Base-by-base conservation (phyloP, 35 echinoderm and acorn worm species). In the Diadema setosum region DNA sequence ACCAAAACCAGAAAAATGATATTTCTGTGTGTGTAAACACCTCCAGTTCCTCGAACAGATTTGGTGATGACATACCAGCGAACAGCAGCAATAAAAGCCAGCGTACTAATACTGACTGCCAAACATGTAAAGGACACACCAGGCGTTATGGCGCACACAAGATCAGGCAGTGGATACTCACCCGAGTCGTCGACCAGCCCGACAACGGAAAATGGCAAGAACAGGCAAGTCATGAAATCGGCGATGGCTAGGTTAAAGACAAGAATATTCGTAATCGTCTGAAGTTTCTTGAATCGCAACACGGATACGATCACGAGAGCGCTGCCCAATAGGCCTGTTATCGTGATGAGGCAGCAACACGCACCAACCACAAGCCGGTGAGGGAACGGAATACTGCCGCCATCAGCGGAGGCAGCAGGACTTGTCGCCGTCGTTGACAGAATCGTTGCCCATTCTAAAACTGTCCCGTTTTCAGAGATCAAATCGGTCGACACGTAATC, bases 201-300 rank as follows among this genome's bases (percentile, higher is more conserved):
- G 4, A 70, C 84, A 3, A 70, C 30, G 5, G 81, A 41, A 46
- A 87, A 81, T 16, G 85, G 85, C 12, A 81, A n/a, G 16, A 63
- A 3, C 4, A 67, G 26, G 37, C 85, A 83, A 15, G 85, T 70
- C 21, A 88, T 21, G 3, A 83, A 40, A 81, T 93, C 91, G 16
- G 91, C 76, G 5, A 87, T 0, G 15, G 91, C 91, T 0, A 93
- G 59, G 61, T 88, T 93, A 29, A 88, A 43, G 1, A 93, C 85
- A 27, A 93, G 83, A 23, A 49, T 75, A 43, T 93, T 93, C 39
- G 91, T 93, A 21, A 33, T 42, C 11, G 91, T 93, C 16, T 87
- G 91, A 20, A 91, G 89, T 46, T 91, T 90, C 16, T 83, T 90
- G 0, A 81, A 84, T 6, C 67, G 42, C 2, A 74, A 33, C 14